Evolutionary conservation across 2,888 invertebrate genomes (phyloP).

Genomic region (Andricus quercusramuli): DNA sequence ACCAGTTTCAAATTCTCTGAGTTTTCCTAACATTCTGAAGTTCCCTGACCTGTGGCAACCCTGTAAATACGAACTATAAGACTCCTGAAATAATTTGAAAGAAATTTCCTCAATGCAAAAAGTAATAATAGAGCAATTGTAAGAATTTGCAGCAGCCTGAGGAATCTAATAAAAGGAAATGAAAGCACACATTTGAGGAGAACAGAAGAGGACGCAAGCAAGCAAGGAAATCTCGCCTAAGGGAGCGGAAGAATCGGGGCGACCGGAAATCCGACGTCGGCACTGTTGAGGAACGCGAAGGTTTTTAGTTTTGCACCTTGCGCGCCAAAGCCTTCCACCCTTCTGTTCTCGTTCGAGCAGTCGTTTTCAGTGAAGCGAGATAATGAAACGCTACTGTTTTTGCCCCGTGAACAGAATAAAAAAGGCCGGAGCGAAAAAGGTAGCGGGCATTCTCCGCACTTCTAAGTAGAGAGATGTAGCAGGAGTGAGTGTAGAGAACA

Average conservation of each 20-base stretch:
- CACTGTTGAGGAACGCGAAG: background rate
- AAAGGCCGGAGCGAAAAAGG: constrained; percentile 41
- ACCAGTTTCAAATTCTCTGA: too few relatives aligned
- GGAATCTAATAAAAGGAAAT: background rate
- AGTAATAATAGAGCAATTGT: background rate
- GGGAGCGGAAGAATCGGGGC: constrained; percentile 1
- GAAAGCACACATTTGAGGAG: background rate
- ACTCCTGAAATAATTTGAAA: background rate
- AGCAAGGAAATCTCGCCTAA: background rate
- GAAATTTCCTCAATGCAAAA: background rate
- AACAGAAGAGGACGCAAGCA: background rate
- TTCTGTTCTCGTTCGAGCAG: constrained; percentile 37
- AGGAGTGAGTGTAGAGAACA: constrained; percentile 22
- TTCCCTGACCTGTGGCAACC: too few relatives aligned
- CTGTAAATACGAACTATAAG: background rate
- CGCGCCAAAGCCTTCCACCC: constrained; percentile 11
- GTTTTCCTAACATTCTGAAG: too few relatives aligned
- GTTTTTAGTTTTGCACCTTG: constrained; percentile 37
- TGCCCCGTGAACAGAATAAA: constrained; percentile 42
- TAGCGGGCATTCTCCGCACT: constrained; percentile 26
- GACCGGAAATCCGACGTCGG: constrained; percentile 9
- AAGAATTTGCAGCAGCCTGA: background rate
- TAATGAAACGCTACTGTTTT: constrained; percentile 47
- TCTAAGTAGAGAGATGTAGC: constrained; percentile 23
- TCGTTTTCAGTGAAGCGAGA: constrained; percentile 45